Evolutionary conservation across 1,140 invertebrate species (phyloP), one percentile per base, ranked within the genome.

Genomic region (Asbolus verrucosus): DNA sequence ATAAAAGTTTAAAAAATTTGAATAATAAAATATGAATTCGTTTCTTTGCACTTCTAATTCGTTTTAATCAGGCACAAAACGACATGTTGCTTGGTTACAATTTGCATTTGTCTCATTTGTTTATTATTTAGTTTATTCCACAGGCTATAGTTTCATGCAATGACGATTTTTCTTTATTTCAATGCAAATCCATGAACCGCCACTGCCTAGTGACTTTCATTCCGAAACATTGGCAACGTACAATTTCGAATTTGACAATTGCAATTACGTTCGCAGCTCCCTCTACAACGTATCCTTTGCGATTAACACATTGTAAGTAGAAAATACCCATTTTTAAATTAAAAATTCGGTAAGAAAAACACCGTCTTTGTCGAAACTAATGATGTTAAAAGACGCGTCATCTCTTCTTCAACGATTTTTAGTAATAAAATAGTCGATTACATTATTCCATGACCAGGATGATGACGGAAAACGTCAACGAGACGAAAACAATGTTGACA

Each of bases 261-360:
- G n/a, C n/a, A n/a, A n/a, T n/a, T n/a, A n/a, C 41, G 16, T n/a
- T 19, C 0, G 6, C 4, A 46, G 41, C 41, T 14, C 46, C 46
- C 46, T 54, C 46, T 54, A 54, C 21, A 54, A 16, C 18, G 46
- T 54, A 27, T 30, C 21, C 21, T 30, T 13, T 21, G 46, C 27
- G 46, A 11, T 54, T 8, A 13, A 27, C 43, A 54, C 46, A 27
- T 6, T 27, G 46, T 54, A 27, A 54, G 46, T 54, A 1, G 14
- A 1, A 0, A 27, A 1, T 54, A 8, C 11, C 1, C 41, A 14
- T 21, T 54, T 54, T 54, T 54, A 1, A 24, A 3, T 1, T 2
- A 31, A 27, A 54, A 13, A 24, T 54, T 13, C 13, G 2, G 1
- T 11, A 3, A 27, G 14, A 54, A 54, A 27, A 13, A 50, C 43